A percentile compares a stretch with the other conserved stretches of the same genome.
phyloP scores from a whole-genome alignment of 92 coral and sea anemone species.

The Montipora capitata region DNA sequence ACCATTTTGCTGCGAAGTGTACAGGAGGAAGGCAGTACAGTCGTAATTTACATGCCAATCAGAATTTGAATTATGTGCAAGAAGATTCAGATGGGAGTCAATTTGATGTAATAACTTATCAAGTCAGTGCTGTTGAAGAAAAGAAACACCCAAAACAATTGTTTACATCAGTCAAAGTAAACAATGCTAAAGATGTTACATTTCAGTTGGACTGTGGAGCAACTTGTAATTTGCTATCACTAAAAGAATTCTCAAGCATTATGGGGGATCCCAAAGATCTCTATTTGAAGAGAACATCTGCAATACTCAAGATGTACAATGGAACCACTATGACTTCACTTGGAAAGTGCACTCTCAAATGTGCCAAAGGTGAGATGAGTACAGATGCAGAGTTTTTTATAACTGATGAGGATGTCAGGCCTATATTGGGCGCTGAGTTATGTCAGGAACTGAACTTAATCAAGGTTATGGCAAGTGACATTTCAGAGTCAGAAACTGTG shows the following conservation, averaged over 20 bases:
- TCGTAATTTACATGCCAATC: too few relatives aligned
- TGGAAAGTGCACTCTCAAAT: constrained; percentile 21
- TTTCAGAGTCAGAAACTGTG: constrained; percentile 12
- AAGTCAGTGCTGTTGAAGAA: too few relatives aligned
- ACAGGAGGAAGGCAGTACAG: too few relatives aligned
- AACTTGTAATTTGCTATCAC: constrained; percentile 39
- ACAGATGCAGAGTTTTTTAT: constrained; percentile 15
- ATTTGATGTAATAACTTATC: too few relatives aligned
- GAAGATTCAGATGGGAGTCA: too few relatives aligned
- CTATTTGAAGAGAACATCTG: constrained; percentile 24
- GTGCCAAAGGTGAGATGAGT: constrained; percentile 20
- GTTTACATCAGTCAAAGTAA: neutral
- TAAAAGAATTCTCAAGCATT: constrained; percentile 12
- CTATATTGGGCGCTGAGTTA: constrained; percentile 16
- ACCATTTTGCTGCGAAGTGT: too few relatives aligned
- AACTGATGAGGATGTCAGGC: constrained; percentile 14
- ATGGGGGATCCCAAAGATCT: constrained; percentile 22
- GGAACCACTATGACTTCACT: constrained; percentile 9
- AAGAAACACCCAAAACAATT: neutral
- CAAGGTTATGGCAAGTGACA: constrained; percentile 25
- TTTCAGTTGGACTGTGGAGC: constrained; percentile 13
- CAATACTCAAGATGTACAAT: constrained; percentile 47
- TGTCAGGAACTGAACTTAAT: constrained; percentile 19
- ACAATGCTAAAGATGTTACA: too few relatives aligned
- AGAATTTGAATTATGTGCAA: too few relatives aligned